Percentiles rank a stretch among this genome's conserved stretches.
These are phyloP conservation scores for Falco novaeseelandiae DNA, from an alignment of 2,797 vertebrate species.

Conservation along the genomic window DNA sequence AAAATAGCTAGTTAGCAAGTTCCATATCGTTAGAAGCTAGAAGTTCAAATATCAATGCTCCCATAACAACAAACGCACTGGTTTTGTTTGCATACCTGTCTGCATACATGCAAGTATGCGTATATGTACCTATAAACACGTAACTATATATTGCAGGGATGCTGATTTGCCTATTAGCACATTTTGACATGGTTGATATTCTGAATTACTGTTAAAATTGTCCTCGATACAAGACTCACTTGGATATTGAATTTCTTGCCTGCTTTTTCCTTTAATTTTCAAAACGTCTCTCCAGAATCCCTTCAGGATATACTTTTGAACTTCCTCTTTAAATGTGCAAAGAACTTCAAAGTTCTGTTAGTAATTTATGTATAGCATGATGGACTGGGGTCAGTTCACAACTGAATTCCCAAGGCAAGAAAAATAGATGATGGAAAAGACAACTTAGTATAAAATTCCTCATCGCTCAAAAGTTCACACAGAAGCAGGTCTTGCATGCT, in stretches of 20 bases:
- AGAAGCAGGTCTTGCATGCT: not conserved
- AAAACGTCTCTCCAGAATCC: not conserved
- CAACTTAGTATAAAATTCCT: not conserved
- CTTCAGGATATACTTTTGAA: conserved; percentile 30
- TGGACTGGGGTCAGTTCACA: conserved; percentile 31
- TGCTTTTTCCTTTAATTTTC: conserved; percentile 1
- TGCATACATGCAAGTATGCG: not conserved
- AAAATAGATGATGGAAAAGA: conserved; percentile 17
- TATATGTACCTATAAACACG: not conserved
- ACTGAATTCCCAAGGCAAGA: conserved; percentile 25
- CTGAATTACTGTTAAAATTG: not conserved
- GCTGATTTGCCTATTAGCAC: not conserved
- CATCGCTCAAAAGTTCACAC: not conserved
- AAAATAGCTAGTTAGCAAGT: not conserved
- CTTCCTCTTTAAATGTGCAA: not conserved
- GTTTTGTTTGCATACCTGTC: not conserved
- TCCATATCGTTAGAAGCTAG: not conserved
- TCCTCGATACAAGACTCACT: not conserved
- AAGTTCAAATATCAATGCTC: not conserved
- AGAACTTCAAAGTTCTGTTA: conserved; percentile 39
- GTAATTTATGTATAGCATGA: conserved; percentile 40
- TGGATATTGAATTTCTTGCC: not conserved
- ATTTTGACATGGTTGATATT: not conserved
- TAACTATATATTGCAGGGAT: not conserved
- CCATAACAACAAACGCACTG: not conserved